Conservation (phyloP, 1,140 invertebrate species). For the Ostrea edulis region DNA sequence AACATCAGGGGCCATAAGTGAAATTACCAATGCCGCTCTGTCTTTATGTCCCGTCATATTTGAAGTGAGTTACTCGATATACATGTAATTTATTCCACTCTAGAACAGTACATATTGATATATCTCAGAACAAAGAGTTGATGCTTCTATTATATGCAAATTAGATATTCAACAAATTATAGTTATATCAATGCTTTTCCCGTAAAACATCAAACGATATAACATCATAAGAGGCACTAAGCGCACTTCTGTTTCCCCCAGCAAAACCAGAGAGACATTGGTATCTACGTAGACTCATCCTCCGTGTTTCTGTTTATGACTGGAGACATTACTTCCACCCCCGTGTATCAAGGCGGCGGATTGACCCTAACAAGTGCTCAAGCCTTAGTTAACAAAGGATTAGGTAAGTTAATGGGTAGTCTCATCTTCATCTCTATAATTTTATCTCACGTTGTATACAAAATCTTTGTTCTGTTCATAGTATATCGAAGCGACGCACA, state of each 20-base stretch:
- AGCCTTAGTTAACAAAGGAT: conserved; percentile 45
- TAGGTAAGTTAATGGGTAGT: conserved; percentile 49
- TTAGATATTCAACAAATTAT: no score
- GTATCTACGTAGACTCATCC: conserved; percentile 45
- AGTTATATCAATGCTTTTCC: no score
- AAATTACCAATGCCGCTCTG: conserved; percentile 58
- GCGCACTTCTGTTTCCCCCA: background rate
- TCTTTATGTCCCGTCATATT: conserved; percentile 61
- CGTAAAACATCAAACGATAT: no score
- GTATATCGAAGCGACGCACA: no score
- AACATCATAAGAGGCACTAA: background rate
- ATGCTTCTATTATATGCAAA: no score
- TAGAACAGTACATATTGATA: no score
- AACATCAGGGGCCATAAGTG: conserved; percentile 35
- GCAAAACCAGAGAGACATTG: conserved; percentile 61
- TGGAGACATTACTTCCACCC: conserved; percentile 38
- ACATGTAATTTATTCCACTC: background rate
- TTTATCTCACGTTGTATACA: no score
- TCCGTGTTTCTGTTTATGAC: conserved; percentile 62
- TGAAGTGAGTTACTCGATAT: conserved; percentile 57
- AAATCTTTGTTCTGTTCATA: no score
- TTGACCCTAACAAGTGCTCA: conserved; percentile 9
- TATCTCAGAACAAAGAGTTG: no score
- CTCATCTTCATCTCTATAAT: no score
- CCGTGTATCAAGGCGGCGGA: conserved; percentile 22